Percentiles rank a stretch among this genome's conserved stretches.
phyloP scores from a whole-genome alignment of 2,113 vertebrate species.

The Festucalex cinctus region DNA sequence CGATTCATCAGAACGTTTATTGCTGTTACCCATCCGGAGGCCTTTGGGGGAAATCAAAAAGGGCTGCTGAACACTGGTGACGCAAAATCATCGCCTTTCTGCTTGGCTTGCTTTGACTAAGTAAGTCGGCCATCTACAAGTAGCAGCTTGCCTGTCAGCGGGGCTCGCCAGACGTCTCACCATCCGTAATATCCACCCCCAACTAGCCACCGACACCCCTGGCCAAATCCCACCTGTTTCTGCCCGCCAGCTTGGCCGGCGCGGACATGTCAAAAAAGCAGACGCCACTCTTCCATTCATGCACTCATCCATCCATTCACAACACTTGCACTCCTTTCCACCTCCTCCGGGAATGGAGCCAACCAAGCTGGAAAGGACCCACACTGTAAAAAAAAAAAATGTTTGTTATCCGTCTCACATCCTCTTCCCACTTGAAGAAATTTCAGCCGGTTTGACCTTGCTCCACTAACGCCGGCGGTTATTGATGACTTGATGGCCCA shows the following conservation, averaged over 20 bases:
- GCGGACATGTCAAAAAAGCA: slow-evolving; percentile 52
- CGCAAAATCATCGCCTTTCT: slow-evolving; percentile 31
- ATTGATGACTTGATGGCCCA: slow-evolving; percentile 51
- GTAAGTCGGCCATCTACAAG: slow-evolving; percentile 27
- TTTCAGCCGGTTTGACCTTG: slow-evolving; percentile 49
- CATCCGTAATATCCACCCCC: slow-evolving; percentile 46
- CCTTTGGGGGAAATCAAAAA: slow-evolving; percentile 27
- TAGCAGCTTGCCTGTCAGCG: slow-evolving; percentile 56
- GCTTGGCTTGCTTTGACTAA: slow-evolving; percentile 37
- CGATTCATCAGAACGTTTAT: slow-evolving; percentile 11
- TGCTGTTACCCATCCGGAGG: slow-evolving; percentile 37
- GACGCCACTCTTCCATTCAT: slow-evolving; percentile 38
- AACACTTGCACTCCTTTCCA: not conserved
- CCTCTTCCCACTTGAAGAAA: slow-evolving; percentile 14
- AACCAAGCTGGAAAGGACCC: slow-evolving; percentile 18
- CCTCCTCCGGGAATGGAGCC: slow-evolving; percentile 19
- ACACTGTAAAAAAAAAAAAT: not conserved
- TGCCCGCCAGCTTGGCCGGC: slow-evolving; percentile 30
- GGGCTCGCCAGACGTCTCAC: slow-evolving; percentile 32
- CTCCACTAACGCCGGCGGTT: slow-evolving; percentile 36
- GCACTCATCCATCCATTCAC: slow-evolving; percentile 17
- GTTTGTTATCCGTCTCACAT: not conserved
- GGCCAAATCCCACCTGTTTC: slow-evolving; percentile 61
- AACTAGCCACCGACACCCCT: slow-evolving; percentile 10
- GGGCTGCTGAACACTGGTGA: slow-evolving; percentile 14